These are phyloP conservation scores for Malachius bipustulatus DNA, from an alignment of 2,888 invertebrate genomes.

Conservation along the genomic window DNA sequence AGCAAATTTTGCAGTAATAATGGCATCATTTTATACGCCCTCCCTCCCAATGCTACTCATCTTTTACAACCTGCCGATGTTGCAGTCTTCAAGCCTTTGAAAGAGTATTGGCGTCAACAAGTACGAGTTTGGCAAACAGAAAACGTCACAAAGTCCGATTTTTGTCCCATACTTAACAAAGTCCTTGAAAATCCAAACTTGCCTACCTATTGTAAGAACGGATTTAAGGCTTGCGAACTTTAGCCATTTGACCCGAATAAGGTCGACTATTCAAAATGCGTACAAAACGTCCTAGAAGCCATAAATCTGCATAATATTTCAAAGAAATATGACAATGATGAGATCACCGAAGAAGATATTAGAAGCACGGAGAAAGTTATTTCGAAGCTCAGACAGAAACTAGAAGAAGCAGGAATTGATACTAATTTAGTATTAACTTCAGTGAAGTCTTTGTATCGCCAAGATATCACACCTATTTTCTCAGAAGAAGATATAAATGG, in stretches of 20 bases:
- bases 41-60: slow-evolving; percentile 14
- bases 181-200: neutral
- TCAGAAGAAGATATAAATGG: too few relatives aligned
- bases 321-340: too few relatives aligned
- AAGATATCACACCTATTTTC: too few relatives aligned
- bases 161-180: neutral
- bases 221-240: slow-evolving; percentile 2
- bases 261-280: too few relatives aligned
- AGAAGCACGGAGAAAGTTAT: too few relatives aligned
- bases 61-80: neutral
- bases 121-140: slow-evolving; percentile 1
- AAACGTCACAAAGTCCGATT: neutral
- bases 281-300: neutral
- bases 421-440: too few relatives aligned
- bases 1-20: slow-evolving; percentile 18
- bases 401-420: too few relatives aligned
- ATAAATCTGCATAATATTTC: too few relatives aligned
- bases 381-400: too few relatives aligned
- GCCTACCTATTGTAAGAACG: neutral
- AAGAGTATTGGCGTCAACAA: slow-evolving; percentile 1
- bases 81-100: neutral
- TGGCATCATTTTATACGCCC: slow-evolving; percentile 15
- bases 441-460: too few relatives aligned
- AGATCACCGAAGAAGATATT: too few relatives aligned
- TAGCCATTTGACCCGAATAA: slow-evolving; percentile 1